Conservation (phyloP, 92 coral and sea anemone genomes). For the Porites lobata region DNA sequence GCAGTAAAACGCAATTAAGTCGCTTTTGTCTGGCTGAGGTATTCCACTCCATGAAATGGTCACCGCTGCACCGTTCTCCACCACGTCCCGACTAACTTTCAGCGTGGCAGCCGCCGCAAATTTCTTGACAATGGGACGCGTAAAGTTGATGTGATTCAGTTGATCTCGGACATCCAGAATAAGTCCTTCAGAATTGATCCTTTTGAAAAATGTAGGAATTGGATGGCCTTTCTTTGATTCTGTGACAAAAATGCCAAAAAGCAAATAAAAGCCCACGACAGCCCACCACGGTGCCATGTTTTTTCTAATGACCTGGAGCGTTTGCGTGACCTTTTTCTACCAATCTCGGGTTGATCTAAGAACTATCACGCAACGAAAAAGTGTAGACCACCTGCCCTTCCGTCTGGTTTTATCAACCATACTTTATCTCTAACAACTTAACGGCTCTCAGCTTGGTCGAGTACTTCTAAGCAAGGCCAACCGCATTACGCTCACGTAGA, state of each 20-base stretch:
- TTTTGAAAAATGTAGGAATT: slow-evolving; percentile 71
- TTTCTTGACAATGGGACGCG: slow-evolving; percentile 7
- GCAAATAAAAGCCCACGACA: slow-evolving; percentile 13
- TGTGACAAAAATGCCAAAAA: background rate
- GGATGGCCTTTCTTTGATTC: slow-evolving; percentile 50
- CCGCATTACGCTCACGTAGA: too few relatives aligned
- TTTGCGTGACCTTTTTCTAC: too few relatives aligned
- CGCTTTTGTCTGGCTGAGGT: slow-evolving; percentile 52
- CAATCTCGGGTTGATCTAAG: too few relatives aligned
- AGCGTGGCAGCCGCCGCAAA: slow-evolving; percentile 37
- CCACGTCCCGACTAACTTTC: slow-evolving; percentile 65
- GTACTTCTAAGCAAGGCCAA: too few relatives aligned
- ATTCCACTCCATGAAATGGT: slow-evolving; percentile 88
- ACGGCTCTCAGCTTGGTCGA: too few relatives aligned
- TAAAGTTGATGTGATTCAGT: slow-evolving; percentile 45
- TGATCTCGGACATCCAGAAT: slow-evolving; percentile 67
- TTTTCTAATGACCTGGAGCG: too few relatives aligned
- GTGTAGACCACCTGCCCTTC: too few relatives aligned
- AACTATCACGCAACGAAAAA: too few relatives aligned
- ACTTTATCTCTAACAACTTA: too few relatives aligned
- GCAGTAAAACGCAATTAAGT: slow-evolving; percentile 83
- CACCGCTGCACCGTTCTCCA: slow-evolving; percentile 84
- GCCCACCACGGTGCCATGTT: background rate
- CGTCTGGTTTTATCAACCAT: too few relatives aligned
- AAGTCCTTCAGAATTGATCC: slow-evolving; percentile 67